Percentiles rank a stretch among this genome's conserved stretches.
phyloP scores from a whole-genome alignment of 2,888 invertebrate genomes.

The Rhingia rostrata region DNA sequence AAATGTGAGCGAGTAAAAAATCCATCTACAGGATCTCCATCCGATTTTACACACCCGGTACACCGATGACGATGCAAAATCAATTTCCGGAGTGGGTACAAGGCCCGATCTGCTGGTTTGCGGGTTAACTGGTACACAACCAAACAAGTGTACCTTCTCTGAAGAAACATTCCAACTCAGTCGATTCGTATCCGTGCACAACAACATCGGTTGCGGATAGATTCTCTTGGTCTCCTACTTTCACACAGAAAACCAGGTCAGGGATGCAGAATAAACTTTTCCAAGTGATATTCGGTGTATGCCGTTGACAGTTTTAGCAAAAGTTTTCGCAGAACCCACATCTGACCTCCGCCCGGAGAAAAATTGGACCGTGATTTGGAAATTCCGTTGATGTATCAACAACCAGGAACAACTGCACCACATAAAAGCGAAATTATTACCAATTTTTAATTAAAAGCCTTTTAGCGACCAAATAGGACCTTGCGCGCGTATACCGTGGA shows the following conservation, averaged over 20 bases:
- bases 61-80: slow-evolving; percentile 60
- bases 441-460: slow-evolving; percentile 59
- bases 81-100: slow-evolving; percentile 66
- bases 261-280: slow-evolving; percentile 59
- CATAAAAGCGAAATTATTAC: slow-evolving; percentile 12
- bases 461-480: background rate
- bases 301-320: slow-evolving; percentile 55
- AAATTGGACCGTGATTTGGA: background rate
- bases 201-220: slow-evolving; percentile 20
- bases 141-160: background rate
- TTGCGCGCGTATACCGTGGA: background rate
- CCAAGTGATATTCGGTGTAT: slow-evolving; percentile 49
- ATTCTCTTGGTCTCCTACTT: slow-evolving; percentile 18
- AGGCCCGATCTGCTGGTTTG: slow-evolving; percentile 15
- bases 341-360: too few relatives aligned
- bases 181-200: slow-evolving; percentile 45
- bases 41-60: slow-evolving; percentile 12
- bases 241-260: slow-evolving; percentile 49
- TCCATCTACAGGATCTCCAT: slow-evolving; percentile 39
- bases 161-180: background rate
- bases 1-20: slow-evolving; percentile 33
- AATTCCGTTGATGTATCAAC: background rate
- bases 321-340: background rate
- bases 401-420: background rate
- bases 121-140: background rate